Evolutionary conservation across 2,888 invertebrate genomes (phyloP), one percentile per base, ranked within the genome.

Genomic region (Hecatera dysodea): DNA sequence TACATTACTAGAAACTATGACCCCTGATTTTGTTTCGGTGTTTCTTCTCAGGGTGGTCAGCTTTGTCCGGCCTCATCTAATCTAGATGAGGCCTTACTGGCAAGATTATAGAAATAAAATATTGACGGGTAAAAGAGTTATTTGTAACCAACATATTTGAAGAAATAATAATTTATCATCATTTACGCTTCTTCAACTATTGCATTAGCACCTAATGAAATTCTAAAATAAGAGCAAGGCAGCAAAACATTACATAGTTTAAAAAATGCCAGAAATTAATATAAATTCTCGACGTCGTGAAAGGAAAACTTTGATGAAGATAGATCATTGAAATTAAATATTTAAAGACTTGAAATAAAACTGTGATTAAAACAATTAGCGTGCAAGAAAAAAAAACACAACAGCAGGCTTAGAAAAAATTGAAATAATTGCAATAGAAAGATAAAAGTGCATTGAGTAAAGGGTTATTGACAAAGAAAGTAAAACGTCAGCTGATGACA

Each of bases 291-390:
- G 1, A 2, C 29, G 0, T 33, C 7, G 22, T 5, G 8, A 53
- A 6, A 2, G 0, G 9, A 22, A 46, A 61, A 44, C 55, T 60
- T 36, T 69, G 60, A 17, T 48, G 15, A 11, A 36, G 19, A 39
- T n/a, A 75, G 6, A 61, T 44, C 27, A 44, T 29, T n/a, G 27
- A 73, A 67, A n/a, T n/a, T n/a, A n/a, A 75, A 19, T 1, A 33
- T 27, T 33, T 1, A 59, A 53, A 42, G 12, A 46, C 17, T 6
- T 52, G 3, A 60, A 65, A 17, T 29, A 7, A 66, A 22, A 53
- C 42, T 71, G 7, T 17, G 1, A 2, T 29, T 12, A 56, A 48
- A 42, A 24, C 19, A 36, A 44, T 8, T 56, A 22, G 8, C 24
- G n/a, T 19, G 27, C 12, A 53, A 56, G 36, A 29, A 36, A 59